A percentile compares a stretch with the other conserved stretches of the same genome.
These are phyloP conservation scores for Coboldia fuscipes DNA, from an alignment of 1,140 invertebrate species.

Conservation along the genomic window DNA sequence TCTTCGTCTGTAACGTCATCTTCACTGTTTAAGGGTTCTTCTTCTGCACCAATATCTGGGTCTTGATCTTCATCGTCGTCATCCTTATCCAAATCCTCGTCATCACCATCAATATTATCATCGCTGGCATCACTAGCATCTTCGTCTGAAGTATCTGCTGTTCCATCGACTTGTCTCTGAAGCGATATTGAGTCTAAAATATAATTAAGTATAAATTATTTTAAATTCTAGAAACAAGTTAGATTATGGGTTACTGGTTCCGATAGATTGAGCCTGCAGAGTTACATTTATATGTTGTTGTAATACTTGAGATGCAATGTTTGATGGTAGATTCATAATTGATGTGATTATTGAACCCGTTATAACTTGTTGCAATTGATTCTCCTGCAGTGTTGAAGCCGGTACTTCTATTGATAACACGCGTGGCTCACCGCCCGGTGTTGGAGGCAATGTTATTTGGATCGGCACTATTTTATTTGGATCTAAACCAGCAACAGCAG, in stretches of 20 bases:
- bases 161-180: constrained; percentile 40
- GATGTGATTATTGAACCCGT: constrained; percentile 68
- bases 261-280: constrained; percentile 29
- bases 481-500: constrained; percentile 17
- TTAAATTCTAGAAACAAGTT: too few relatives aligned
- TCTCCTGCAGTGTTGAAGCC: constrained; percentile 53
- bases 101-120: constrained; percentile 42
- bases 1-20: constrained; percentile 97
- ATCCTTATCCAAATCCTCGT: constrained; percentile 38
- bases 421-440: constrained; percentile 38
- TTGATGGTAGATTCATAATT: constrained; percentile 58
- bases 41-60: constrained; percentile 54
- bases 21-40: constrained; percentile 86
- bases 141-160: constrained; percentile 51
- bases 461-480: constrained; percentile 21
- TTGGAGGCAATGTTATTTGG: constrained; percentile 24
- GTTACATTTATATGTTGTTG: constrained; percentile 73
- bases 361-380: constrained; percentile 33
- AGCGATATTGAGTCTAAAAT: neutral
- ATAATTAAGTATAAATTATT: neutral
- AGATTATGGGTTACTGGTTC: too few relatives aligned
- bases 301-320: constrained; percentile 51
- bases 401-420: constrained; percentile 67
- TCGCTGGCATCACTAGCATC: constrained; percentile 45
- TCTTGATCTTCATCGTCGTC: constrained; percentile 49